These are phyloP conservation scores for Gymnorhina tibicen DNA, from an alignment of 2,113 vertebrate genomes.

Conservation along the genomic window DNA sequence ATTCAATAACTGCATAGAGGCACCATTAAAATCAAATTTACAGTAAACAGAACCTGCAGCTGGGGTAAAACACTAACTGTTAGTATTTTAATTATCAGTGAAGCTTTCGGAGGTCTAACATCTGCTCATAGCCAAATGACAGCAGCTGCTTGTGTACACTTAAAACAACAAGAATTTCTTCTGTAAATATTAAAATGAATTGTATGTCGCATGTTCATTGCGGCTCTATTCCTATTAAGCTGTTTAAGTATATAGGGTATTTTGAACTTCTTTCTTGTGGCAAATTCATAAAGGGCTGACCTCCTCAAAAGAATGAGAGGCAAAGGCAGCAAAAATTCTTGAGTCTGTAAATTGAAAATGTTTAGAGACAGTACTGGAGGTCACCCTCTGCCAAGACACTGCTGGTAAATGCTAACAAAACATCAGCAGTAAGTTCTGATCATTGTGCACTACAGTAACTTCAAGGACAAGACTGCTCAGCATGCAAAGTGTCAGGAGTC, in stretches of 20 bases:
- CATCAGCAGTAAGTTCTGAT: constrained; percentile 30
- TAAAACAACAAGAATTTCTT: constrained; percentile 67
- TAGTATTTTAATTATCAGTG: constrained; percentile 81
- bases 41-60: constrained; percentile 81
- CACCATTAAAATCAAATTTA: constrained; percentile 81
- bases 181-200: constrained; percentile 65
- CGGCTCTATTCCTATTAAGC: background rate
- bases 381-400: constrained; percentile 42
- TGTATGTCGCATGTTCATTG: constrained; percentile 1
- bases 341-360: constrained; percentile 64
- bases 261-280: constrained; percentile 21
- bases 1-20: constrained; percentile 72
- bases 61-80: constrained; percentile 80
- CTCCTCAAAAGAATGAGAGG: constrained; percentile 61
- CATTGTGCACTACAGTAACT: background rate
- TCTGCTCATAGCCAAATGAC: constrained; percentile 77
- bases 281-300: constrained; percentile 42
- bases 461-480: constrained; percentile 54
- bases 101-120: constrained; percentile 79
- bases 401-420: constrained; percentile 38
- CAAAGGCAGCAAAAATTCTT: constrained; percentile 43
- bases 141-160: constrained; percentile 74
- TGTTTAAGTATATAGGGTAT: constrained; percentile 25
- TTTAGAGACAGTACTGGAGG: constrained; percentile 61
- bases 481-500: background rate